Conservation (phyloP, 1,140 invertebrate species). For the Diachasma alloeum region DNA sequence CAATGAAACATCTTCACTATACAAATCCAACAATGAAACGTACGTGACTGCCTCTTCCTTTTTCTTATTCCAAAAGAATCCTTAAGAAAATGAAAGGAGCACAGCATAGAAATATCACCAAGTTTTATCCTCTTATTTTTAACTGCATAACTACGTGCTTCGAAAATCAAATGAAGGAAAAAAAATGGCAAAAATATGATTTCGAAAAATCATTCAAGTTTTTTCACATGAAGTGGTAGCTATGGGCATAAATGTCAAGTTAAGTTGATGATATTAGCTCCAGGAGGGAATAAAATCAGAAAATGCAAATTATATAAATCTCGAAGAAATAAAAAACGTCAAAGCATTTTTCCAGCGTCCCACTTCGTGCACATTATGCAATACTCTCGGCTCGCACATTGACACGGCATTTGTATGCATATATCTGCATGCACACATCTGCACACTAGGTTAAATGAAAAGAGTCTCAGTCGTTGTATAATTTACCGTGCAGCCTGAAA, state of each 20-base stretch:
- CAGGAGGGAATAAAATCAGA: neutral
- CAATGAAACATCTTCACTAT: too few species aligned
- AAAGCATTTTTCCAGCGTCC: neutral
- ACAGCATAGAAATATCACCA: neutral
- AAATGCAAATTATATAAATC: neutral
- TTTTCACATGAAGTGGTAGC: neutral
- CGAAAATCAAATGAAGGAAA: neutral
- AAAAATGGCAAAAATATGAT: neutral
- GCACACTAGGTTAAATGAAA: neutral
- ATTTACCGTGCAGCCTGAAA: neutral
- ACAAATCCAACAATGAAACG: too few species aligned
- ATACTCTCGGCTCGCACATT: neutral
- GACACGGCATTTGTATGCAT: neutral
- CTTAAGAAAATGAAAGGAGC: neutral
- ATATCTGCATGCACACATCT: neutral
- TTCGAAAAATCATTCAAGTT: neutral
- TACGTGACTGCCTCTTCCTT: too few species aligned
- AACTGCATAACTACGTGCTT: neutral
- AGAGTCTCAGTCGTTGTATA: constrained; percentile 16
- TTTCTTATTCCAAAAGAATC: neutral
- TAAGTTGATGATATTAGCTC: neutral
- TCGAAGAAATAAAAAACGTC: neutral
- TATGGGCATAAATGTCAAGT: neutral
- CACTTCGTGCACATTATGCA: neutral
- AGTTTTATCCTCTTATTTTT: neutral